Conservation (phyloP, 2,797 vertebrate species). For the Varecia variegata region DNA sequence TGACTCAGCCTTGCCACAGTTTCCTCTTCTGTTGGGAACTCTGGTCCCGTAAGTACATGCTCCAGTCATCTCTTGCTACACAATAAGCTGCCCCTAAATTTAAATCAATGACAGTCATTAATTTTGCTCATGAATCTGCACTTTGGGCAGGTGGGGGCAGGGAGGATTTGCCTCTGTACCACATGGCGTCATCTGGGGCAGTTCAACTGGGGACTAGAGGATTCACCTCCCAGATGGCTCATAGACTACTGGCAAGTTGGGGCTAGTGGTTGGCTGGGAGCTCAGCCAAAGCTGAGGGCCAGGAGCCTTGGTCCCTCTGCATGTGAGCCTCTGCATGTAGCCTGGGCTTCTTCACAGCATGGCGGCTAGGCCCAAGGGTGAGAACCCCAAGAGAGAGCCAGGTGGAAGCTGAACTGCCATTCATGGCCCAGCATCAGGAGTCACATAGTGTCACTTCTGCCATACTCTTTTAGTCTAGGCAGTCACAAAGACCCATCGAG, state of each 20-base stretch:
- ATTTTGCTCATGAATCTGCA: not conserved
- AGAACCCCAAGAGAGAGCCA: not conserved
- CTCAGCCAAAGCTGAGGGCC: not conserved
- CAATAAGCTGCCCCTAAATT: not conserved
- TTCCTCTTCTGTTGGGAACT: not conserved
- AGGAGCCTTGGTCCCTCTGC: not conserved
- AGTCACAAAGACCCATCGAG: not conserved
- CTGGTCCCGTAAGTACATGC: not conserved
- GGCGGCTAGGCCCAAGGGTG: not conserved
- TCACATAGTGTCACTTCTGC: not conserved
- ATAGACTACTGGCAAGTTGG: not conserved
- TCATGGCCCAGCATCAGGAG: not conserved
- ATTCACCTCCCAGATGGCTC: not conserved
- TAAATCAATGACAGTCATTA: not conserved
- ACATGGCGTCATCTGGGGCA: not conserved
- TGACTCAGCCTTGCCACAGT: not conserved
- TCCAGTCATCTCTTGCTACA: not conserved
- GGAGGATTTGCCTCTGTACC: not conserved
- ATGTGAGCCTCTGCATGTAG: not conserved
- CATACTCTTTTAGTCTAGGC: not conserved
- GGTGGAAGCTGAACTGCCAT: not conserved
- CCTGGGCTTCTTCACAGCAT: not conserved
- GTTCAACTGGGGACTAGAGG: not conserved
- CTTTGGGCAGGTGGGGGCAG: not conserved
- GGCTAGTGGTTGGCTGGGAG: not conserved